A percentile compares a stretch with the other conserved stretches of the same genome.
Evolutionary conservation across 2,888 invertebrate species (phyloP).

Genomic region (Hedychridium roseum): DNA sequence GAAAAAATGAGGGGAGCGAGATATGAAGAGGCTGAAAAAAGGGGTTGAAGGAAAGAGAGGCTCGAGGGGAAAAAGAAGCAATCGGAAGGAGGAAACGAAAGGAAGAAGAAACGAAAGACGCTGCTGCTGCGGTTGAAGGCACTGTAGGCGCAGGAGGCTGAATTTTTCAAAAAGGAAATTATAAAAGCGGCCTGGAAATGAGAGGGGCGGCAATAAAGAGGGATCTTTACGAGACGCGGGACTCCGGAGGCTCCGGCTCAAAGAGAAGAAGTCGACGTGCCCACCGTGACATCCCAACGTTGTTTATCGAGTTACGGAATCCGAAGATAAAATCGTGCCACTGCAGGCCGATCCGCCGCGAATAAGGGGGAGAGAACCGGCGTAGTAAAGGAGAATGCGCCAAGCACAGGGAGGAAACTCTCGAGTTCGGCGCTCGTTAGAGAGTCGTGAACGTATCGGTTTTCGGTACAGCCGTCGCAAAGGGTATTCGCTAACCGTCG

Average conservation of each 20-base stretch:
- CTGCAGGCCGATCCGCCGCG: slow-evolving; percentile 1
- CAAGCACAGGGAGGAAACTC: slow-evolving; percentile 4
- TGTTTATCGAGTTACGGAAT: slow-evolving; percentile 49
- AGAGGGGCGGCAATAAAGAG: slow-evolving; percentile 58
- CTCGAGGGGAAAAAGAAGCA: slow-evolving; percentile 10
- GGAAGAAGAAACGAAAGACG: slow-evolving; percentile 8
- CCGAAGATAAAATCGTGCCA: slow-evolving; percentile 36
- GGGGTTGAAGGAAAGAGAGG: slow-evolving; percentile 19
- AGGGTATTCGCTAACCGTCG: no score
- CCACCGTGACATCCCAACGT: slow-evolving; percentile 51
- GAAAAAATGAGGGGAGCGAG: slow-evolving; percentile 18
- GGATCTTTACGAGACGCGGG: slow-evolving; percentile 60
- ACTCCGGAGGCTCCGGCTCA: slow-evolving; percentile 42
- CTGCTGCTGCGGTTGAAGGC: neutral
- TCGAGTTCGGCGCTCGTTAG: slow-evolving; percentile 30
- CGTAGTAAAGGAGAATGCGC: neutral
- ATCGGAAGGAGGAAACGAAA: slow-evolving; percentile 16
- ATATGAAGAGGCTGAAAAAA: slow-evolving; percentile 21
- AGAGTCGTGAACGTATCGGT: slow-evolving; percentile 23
- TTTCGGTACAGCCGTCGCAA: no score
- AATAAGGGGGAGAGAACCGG: slow-evolving; percentile 1
- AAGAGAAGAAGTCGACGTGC: slow-evolving; percentile 36
- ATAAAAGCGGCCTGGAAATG: slow-evolving; percentile 59
- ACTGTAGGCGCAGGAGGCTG: slow-evolving; percentile 8
- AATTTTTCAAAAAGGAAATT: slow-evolving; percentile 57